phyloP scores from a whole-genome alignment of 2,113 vertebrate species.

The Urocynchramus pylzowi region DNA sequence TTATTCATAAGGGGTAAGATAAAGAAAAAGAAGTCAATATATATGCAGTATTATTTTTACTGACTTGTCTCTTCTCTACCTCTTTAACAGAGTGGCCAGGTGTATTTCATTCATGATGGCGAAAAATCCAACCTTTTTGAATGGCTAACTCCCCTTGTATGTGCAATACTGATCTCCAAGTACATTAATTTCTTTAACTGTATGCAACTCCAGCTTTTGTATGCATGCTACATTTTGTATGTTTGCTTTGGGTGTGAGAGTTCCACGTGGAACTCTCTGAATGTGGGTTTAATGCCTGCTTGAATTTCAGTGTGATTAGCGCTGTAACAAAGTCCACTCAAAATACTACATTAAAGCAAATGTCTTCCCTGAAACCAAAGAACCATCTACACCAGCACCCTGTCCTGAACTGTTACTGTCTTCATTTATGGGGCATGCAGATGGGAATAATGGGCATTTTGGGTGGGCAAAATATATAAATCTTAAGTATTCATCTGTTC shows the following conservation, averaged over 20 bases:
- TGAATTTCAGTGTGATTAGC: not conserved
- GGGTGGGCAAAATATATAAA: not conserved
- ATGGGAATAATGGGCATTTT: not conserved
- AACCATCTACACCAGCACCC: not conserved
- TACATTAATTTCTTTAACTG: not conserved
- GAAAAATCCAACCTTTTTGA: conserved; percentile 90
- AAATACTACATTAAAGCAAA: not conserved
- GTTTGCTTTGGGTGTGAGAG: not conserved
- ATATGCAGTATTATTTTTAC: not conserved
- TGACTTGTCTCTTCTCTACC: not conserved
- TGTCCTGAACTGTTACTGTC: not conserved
- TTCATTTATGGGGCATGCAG: not conserved
- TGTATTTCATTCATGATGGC: conserved; percentile 92
- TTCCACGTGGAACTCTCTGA: not conserved
- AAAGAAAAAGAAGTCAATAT: not conserved
- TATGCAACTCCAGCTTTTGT: not conserved
- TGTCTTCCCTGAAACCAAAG: not conserved
- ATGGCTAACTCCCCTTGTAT: conserved; percentile 90
- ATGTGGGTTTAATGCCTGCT: not conserved
- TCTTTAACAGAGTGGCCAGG: conserved; percentile 85
- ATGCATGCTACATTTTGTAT: not conserved
- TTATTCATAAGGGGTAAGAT: not conserved
- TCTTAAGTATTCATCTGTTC: not conserved
- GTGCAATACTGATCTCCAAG: conserved; percentile 46
- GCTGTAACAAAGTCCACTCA: not conserved